Evolutionary conservation across 2,113 vertebrate genomes (phyloP).

Genomic region (Lamprologus lemairii): DNA sequence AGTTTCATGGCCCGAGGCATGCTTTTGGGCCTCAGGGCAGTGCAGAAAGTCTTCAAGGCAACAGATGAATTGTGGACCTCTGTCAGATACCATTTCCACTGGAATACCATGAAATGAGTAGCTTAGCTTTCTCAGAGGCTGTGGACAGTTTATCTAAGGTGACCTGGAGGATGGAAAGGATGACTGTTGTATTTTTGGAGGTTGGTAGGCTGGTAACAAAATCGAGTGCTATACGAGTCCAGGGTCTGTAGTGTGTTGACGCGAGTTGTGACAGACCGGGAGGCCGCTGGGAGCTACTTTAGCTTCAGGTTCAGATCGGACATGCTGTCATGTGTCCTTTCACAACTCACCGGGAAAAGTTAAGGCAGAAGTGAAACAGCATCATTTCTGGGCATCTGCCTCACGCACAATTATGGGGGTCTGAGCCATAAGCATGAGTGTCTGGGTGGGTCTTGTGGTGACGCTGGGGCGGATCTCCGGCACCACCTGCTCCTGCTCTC

Average conservation of each 20-base stretch:
- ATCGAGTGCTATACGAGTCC: accelerated
- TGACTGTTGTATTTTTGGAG: neutral
- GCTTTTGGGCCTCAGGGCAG: neutral
- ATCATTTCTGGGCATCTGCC: neutral
- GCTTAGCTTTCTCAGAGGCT: neutral
- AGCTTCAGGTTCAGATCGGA: neutral
- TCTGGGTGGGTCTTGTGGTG: accelerated
- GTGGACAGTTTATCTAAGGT: neutral
- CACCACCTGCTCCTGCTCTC: neutral
- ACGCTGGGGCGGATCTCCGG: accelerated
- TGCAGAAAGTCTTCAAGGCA: neutral
- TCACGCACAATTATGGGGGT: accelerated
- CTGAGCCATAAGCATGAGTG: neutral
- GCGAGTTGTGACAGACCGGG: accelerated
- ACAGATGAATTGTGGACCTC: neutral
- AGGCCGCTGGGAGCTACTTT: neutral
- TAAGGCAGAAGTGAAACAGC: neutral
- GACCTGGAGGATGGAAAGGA: neutral
- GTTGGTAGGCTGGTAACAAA: neutral
- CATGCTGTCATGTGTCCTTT: neutral
- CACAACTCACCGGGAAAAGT: neutral
- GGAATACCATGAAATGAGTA: neutral
- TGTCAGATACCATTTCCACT: neutral
- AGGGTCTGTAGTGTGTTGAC: neutral
- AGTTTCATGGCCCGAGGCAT: neutral